Conservation (phyloP, 2,888 invertebrate species). For the Lasioglossum vierecki region DNA sequence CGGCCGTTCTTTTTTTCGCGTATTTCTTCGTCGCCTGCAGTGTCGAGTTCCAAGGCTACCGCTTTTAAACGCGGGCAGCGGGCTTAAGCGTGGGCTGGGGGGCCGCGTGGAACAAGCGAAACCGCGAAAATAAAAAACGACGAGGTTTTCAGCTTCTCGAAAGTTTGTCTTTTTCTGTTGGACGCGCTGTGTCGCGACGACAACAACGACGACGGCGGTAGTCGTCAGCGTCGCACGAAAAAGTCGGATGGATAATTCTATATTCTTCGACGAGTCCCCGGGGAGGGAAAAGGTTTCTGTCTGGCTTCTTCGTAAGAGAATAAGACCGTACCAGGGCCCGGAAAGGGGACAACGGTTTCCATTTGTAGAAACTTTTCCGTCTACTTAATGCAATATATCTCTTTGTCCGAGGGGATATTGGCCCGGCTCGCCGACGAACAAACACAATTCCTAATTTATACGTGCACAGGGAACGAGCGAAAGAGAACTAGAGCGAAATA, state of each 20-base stretch:
- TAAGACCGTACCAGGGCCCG: conserved; percentile 33
- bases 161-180: conserved; percentile 31
- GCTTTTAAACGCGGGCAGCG: conserved; percentile 21
- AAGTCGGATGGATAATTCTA: conserved; percentile 64
- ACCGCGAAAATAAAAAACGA: conserved; percentile 1
- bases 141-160: neutral
- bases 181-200: neutral
- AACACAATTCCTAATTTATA: conserved; percentile 28
- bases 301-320: conserved; percentile 52
- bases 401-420: conserved; percentile 55
- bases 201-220: neutral
- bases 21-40: conserved; percentile 31
- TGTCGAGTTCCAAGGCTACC: neutral
- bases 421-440: conserved; percentile 14
- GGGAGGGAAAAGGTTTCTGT: conserved; percentile 58
- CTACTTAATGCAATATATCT: conserved; percentile 58
- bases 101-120: neutral
- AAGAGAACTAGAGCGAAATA: neutral
- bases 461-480: neutral
- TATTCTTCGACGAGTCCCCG: conserved; percentile 62
- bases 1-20: conserved; percentile 6
- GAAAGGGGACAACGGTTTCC: conserved; percentile 51
- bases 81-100: neutral
- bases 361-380: conserved; percentile 58
- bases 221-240: conserved; percentile 39